phyloP scores from a whole-genome alignment of 2,113 vertebrate species.

The Neotragus pygmaeus region DNA sequence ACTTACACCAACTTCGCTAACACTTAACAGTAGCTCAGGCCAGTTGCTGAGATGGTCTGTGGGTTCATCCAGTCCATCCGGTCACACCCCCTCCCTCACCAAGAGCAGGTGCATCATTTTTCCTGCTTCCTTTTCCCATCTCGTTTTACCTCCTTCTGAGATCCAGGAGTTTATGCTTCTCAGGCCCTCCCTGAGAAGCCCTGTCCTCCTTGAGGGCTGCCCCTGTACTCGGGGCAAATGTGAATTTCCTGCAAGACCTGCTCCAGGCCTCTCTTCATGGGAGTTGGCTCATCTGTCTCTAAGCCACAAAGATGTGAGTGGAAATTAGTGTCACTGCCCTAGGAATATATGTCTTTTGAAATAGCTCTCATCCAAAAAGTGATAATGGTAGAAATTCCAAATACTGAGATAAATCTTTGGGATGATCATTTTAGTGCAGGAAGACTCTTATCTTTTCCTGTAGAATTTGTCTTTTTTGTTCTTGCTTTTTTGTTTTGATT shows the following conservation, averaged over 20 bases:
- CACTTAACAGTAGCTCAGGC: background rate
- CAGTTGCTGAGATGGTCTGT: background rate
- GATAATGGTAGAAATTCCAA: background rate
- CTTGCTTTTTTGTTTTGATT: background rate
- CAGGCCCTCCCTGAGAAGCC: background rate
- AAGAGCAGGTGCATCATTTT: background rate
- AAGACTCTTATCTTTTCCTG: background rate
- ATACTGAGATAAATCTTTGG: background rate
- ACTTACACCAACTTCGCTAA: accelerated
- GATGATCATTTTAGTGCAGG: background rate
- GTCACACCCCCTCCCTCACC: background rate
- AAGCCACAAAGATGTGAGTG: accelerated
- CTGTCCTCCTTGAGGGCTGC: background rate
- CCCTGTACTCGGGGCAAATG: accelerated
- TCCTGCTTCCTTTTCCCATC: background rate
- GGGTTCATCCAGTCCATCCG: too few relatives aligned
- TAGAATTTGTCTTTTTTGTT: background rate
- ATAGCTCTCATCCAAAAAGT: background rate
- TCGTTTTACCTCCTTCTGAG: background rate
- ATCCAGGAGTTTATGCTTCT: background rate
- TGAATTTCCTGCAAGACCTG: background rate
- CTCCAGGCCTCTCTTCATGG: background rate
- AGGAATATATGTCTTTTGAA: background rate
- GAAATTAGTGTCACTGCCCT: background rate
- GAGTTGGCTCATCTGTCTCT: background rate